Evolutionary conservation across 2,797 vertebrate species (phyloP).

Genomic region (Phataginus tricuspis): DNA sequence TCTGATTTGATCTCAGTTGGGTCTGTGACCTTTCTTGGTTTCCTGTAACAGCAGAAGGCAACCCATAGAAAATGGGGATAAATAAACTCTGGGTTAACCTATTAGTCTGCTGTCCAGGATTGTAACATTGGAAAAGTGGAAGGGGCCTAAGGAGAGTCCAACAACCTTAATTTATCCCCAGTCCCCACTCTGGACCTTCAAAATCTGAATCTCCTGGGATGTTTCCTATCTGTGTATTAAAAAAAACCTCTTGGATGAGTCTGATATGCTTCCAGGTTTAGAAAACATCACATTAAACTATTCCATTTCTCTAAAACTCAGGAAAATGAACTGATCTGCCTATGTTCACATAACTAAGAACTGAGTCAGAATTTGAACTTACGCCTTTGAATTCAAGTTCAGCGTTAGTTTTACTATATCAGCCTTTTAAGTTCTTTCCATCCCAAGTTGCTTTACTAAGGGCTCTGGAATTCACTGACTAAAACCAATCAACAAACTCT

Average conservation of each 20-base stretch:
- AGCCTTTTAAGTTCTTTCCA: slow-evolving; percentile 19
- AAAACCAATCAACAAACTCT: slow-evolving; percentile 7
- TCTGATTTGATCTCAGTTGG: slow-evolving; percentile 5
- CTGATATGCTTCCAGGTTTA: not conserved
- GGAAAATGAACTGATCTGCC: slow-evolving; percentile 38
- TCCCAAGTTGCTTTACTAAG: slow-evolving; percentile 17
- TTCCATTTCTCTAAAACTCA: slow-evolving; percentile 34
- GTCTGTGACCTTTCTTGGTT: not conserved
- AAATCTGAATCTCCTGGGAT: slow-evolving; percentile 11
- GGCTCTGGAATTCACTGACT: not conserved
- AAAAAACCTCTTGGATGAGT: not conserved
- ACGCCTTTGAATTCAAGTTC: slow-evolving; percentile 6
- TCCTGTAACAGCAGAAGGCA: slow-evolving; percentile 9
- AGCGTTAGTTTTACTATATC: not conserved
- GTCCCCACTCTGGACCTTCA: not conserved
- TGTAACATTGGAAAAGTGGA: not conserved
- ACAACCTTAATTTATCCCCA: not conserved
- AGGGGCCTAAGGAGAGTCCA: not conserved
- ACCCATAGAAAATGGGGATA: not conserved
- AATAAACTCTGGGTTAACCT: not conserved
- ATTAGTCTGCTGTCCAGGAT: not conserved
- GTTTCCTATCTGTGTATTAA: not conserved
- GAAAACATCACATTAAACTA: slow-evolving; percentile 18
- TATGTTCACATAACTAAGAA: slow-evolving; percentile 10
- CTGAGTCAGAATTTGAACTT: not conserved